Percentiles rank a stretch among this genome's conserved stretches.
Evolutionary conservation across 2,797 vertebrate species (phyloP).

Genomic region (Leuciscus waleckii): DNA sequence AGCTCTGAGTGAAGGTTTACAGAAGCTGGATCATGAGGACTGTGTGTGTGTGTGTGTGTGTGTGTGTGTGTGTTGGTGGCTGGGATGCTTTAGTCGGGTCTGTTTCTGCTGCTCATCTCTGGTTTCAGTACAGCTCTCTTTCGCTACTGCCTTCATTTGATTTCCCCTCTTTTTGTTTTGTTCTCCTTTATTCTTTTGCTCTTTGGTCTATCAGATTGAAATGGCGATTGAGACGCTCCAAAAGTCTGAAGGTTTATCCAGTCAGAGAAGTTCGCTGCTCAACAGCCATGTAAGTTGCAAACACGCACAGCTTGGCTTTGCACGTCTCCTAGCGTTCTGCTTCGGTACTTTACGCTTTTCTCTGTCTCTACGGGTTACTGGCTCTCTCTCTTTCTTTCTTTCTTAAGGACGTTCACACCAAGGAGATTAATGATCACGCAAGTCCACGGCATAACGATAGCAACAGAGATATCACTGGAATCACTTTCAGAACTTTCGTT

Average conservation of each 20-base stretch:
- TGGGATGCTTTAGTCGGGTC: constrained; percentile 62
- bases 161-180: constrained; percentile 79
- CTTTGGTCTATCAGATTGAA: constrained; percentile 95
- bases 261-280: constrained; percentile 98
- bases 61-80: constrained; percentile 56
- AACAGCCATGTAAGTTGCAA: constrained; percentile 99
- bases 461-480: not conserved
- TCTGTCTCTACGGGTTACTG: not conserved
- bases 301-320: constrained; percentile 58
- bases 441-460: not conserved
- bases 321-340: constrained; percentile 46
- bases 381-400: not conserved
- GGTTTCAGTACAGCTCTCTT: constrained; percentile 65
- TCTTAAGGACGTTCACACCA: constrained; percentile 3
- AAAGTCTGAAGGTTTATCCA: constrained; percentile 98
- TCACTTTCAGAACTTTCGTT: not conserved
- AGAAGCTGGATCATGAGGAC: too few species aligned
- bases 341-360: not conserved
- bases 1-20: not conserved
- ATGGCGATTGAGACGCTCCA: constrained; percentile 99
- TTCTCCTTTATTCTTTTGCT: constrained; percentile 73
- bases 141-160: constrained; percentile 79
- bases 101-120: constrained; percentile 68
- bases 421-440: not conserved
- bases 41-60: constrained; percentile 41